phyloP scores from a whole-genome alignment of 2,113 vertebrate species.

The Halcyon malimbica region DNA sequence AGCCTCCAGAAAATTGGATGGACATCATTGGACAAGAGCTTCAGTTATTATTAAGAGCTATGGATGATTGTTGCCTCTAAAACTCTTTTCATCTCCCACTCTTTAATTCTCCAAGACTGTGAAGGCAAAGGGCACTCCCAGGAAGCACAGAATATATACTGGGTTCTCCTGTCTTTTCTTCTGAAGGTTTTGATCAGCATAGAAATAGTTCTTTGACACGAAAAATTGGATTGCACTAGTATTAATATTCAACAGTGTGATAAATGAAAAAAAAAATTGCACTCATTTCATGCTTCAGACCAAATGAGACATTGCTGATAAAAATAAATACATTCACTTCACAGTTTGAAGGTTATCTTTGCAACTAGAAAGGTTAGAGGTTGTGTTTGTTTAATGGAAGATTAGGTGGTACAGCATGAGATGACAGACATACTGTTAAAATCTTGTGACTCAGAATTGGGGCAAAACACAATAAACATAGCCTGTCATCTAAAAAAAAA shows the following conservation, averaged over 20 bases:
- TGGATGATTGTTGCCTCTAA: not conserved
- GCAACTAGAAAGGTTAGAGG: conserved; percentile 27
- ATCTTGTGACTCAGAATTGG: not conserved
- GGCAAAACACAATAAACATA: not conserved
- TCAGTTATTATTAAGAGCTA: not conserved
- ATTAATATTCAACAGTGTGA: conserved; percentile 35
- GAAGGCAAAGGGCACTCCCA: not conserved
- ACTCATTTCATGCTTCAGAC: conserved; percentile 14
- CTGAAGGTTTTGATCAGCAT: not conserved
- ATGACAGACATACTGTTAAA: not conserved
- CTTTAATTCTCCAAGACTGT: not conserved
- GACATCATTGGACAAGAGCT: not conserved
- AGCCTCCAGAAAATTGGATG: not conserved
- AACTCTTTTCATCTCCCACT: not conserved
- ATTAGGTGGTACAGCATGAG: not conserved
- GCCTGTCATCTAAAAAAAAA: not conserved
- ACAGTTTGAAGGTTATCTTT: conserved; percentile 44
- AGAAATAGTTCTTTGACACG: not conserved
- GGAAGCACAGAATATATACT: not conserved
- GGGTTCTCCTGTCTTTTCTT: not conserved
- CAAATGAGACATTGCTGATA: conserved; percentile 28
- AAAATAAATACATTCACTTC: conserved; percentile 10
- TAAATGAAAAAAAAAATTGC: conserved; percentile 37
- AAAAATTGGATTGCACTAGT: not conserved
- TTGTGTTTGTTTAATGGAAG: conserved; percentile 16